Conservation (phyloP, 1,140 invertebrate genomes). For the Coelopa frigida region DNA sequence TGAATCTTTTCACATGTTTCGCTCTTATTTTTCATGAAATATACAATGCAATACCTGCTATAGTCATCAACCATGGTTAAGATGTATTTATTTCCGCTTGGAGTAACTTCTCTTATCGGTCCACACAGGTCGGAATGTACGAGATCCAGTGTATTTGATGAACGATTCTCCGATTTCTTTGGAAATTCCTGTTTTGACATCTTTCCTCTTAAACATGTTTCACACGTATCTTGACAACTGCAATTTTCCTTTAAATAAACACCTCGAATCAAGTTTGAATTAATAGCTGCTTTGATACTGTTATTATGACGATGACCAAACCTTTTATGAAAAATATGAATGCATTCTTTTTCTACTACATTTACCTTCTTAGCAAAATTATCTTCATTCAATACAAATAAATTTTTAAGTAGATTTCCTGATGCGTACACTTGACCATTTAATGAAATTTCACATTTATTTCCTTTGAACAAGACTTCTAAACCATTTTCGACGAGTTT, state of each 20-base stretch:
- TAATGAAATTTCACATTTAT: background rate
- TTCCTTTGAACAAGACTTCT: no score
- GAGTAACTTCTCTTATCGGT: no score
- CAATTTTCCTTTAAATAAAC: conserved; percentile 4
- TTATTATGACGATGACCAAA: conserved; percentile 6
- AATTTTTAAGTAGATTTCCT: background rate
- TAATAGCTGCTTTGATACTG: background rate
- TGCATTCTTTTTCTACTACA: background rate
- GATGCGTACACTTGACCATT: no score
- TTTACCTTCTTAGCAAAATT: background rate
- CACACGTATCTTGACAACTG: background rate
- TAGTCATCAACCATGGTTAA: conserved; percentile 28
- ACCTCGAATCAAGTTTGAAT: background rate
- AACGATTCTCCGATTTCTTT: no score
- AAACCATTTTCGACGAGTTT: background rate
- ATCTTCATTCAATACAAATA: background rate
- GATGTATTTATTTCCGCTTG: conserved; percentile 23
- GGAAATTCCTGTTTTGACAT: background rate
- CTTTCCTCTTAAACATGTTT: conserved; percentile 4
- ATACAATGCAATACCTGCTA: conserved; percentile 21
- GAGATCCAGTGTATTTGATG: no score
- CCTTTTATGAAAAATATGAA: conserved; percentile 2
- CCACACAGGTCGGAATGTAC: no score
- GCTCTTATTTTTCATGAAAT: conserved; percentile 30
- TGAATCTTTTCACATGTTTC: conserved; percentile 18